Percentiles rank a stretch among this genome's conserved stretches.
phyloP scores from a whole-genome alignment of 2,113 vertebrate species.

The Progne subis region DNA sequence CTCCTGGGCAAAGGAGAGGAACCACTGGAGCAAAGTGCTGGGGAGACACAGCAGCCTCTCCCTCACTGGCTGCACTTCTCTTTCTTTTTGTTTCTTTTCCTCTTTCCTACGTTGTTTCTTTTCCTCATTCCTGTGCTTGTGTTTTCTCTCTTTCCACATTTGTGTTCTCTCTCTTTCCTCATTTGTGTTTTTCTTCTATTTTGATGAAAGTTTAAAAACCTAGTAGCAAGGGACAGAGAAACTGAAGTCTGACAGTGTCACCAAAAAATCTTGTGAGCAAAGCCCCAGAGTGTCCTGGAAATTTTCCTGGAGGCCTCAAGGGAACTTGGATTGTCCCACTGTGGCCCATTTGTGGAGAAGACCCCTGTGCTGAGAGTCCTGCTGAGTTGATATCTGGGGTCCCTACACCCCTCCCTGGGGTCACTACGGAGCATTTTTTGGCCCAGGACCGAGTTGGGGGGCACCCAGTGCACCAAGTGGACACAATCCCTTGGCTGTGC shows the following conservation, averaged over 20 bases:
- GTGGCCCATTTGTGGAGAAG: neutral
- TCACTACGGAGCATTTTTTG: rapidly evolving
- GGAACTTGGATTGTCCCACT: neutral
- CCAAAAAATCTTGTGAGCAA: neutral
- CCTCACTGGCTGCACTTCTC: neutral
- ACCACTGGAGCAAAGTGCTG: rapidly evolving
- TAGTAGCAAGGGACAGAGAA: neutral
- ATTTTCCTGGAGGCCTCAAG: neutral
- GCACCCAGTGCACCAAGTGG: neutral
- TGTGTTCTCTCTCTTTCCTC: too few species aligned
- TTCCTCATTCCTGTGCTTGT: neutral
- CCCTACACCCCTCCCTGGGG: neutral
- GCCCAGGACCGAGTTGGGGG: rapidly evolving
- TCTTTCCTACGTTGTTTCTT: neutral
- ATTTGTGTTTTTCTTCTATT: neutral
- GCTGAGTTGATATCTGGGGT: neutral
- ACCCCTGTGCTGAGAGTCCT: neutral
- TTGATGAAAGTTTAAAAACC: neutral
- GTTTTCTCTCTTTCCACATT: neutral
- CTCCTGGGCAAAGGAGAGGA: neutral
- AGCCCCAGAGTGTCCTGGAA: neutral
- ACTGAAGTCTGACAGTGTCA: neutral
- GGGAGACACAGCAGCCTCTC: neutral
- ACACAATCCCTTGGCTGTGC: too few species aligned
- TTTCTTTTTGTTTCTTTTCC: neutral